Evolutionary conservation across 2,888 invertebrate species (phyloP).

Genomic region (Glaucopsyche alexis): DNA sequence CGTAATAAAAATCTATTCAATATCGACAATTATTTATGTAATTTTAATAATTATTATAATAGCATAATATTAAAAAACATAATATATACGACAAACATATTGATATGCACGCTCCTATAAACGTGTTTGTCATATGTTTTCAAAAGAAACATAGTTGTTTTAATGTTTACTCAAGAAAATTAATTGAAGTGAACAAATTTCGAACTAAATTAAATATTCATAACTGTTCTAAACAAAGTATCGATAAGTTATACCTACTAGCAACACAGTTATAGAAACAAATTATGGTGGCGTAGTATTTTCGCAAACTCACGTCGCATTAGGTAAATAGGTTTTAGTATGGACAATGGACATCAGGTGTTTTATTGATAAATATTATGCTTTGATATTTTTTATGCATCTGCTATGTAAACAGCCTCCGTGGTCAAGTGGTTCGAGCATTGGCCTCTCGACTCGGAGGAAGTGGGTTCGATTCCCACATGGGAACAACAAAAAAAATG

Average conservation of each 20-base stretch:
- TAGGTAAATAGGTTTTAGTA: not conserved
- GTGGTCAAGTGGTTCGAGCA: too few species aligned
- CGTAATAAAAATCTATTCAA: too few species aligned
- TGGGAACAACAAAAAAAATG: too few species aligned
- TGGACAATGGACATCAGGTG: too few species aligned
- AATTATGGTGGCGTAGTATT: not conserved
- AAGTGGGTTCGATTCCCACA: too few species aligned
- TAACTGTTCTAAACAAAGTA: too few species aligned
- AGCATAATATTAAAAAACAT: not conserved
- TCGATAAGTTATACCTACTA: not conserved
- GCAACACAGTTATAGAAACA: not conserved
- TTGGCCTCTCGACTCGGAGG: too few species aligned
- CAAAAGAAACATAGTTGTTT: not conserved
- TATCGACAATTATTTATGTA: not conserved
- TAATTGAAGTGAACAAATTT: not conserved
- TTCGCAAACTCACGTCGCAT: conserved; percentile 3
- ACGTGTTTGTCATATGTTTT: not conserved
- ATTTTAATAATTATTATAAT: not conserved
- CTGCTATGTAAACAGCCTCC: too few species aligned
- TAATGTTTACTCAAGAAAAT: not conserved
- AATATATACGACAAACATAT: not conserved
- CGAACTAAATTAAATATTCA: not conserved
- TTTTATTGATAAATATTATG: not conserved
- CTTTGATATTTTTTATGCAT: too few species aligned
- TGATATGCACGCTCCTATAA: not conserved